These are phyloP conservation scores for Scolopax rusticola DNA, from an alignment of 2,797 vertebrate genomes.

Conservation along the genomic window DNA sequence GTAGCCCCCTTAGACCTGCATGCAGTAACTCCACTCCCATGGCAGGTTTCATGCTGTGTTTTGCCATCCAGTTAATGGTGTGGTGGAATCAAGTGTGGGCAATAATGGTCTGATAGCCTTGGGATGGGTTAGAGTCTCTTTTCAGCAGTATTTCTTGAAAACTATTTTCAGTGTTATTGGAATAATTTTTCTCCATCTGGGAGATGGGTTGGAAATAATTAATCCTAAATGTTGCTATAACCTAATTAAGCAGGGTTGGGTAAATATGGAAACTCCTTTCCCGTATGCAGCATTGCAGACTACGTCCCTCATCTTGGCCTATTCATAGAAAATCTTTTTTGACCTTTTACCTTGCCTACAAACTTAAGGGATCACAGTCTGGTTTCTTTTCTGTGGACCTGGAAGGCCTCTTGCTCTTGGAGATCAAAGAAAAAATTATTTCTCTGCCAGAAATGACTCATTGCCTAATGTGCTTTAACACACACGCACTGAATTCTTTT, in stretches of 20 bases:
- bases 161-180: neutral
- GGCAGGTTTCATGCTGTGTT: neutral
- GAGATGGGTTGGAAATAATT: neutral
- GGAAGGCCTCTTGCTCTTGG: neutral
- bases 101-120: neutral
- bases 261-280: neutral
- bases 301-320: neutral
- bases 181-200: neutral
- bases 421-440: constrained; percentile 7
- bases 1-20: neutral
- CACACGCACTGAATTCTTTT: neutral
- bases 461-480: neutral
- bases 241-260: neutral
- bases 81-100: neutral
- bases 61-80: neutral
- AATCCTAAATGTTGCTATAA: neutral
- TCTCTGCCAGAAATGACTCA: constrained; percentile 15
- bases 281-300: neutral
- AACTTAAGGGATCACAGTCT: neutral
- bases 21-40: neutral
- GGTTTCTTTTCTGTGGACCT: neutral
- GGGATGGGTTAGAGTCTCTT: neutral
- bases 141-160: neutral
- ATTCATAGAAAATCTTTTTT: neutral
- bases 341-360: neutral